phyloP scores from a whole-genome alignment of 2,888 invertebrate species.

The Limenitis camilla region DNA sequence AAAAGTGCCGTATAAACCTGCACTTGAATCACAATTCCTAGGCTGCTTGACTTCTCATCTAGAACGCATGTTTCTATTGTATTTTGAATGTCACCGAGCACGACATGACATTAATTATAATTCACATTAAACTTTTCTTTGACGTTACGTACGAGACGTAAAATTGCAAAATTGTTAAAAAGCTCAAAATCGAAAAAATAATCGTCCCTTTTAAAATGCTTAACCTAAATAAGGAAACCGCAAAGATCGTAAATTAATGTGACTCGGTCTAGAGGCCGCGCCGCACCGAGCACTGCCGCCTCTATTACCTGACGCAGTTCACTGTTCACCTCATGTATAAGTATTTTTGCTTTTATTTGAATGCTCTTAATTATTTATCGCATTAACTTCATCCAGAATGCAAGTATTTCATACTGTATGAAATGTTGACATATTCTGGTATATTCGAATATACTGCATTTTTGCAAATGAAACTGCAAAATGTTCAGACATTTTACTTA shows the following conservation, averaged over 20 bases:
- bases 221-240: slow-evolving; percentile 43
- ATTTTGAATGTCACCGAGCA: too few relatives aligned
- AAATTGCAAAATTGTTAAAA: slow-evolving; percentile 2
- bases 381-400: neutral
- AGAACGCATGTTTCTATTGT: too few relatives aligned
- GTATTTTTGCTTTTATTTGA: slow-evolving; percentile 7
- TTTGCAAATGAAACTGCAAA: too few relatives aligned
- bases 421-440: too few relatives aligned
- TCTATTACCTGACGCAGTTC: slow-evolving; percentile 14
- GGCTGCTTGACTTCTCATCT: too few relatives aligned
- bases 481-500: too few relatives aligned
- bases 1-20: too few relatives aligned
- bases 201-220: slow-evolving; percentile 10
- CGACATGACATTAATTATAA: too few relatives aligned
- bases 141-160: neutral
- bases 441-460: too few relatives aligned
- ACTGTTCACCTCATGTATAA: slow-evolving; percentile 11
- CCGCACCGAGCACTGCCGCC: slow-evolving; percentile 11
- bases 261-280: slow-evolving; percentile 8
- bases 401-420: neutral
- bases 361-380: neutral
- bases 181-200: slow-evolving; percentile 5
- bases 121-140: too few relatives aligned
- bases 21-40: too few relatives aligned
- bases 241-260: slow-evolving; percentile 58